phyloP scores from a whole-genome alignment of 2,888 invertebrate species.

The Tinea trinotella region DNA sequence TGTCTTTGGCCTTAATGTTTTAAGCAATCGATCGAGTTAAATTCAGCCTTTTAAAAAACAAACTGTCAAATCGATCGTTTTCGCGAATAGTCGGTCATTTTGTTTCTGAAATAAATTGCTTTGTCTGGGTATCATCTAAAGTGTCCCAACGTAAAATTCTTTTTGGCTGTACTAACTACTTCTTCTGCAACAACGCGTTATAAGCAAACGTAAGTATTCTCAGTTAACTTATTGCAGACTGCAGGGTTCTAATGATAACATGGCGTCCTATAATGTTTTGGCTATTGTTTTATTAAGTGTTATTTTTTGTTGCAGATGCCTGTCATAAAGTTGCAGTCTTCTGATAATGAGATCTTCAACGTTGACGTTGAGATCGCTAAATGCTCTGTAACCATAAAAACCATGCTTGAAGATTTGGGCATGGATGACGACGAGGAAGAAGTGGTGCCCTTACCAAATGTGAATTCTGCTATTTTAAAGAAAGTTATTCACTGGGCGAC shows the following conservation, averaged over 20 bases:
- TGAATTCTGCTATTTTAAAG: constrained; percentile 95
- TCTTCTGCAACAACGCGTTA: not conserved
- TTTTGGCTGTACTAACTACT: no score
- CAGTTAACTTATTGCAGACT: no score
- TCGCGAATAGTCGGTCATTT: not conserved
- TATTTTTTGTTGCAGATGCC: constrained; percentile 80
- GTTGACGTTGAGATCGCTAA: constrained; percentile 98
- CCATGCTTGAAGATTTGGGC: constrained; percentile 95
- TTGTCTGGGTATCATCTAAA: not conserved
- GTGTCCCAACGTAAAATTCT: no score
- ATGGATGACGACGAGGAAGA: constrained; percentile 95
- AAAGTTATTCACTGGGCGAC: constrained; percentile 96
- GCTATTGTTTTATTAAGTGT: not conserved
- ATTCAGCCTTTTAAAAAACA: no score
- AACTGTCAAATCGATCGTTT: not conserved
- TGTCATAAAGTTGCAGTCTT: constrained; percentile 93
- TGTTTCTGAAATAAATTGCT: not conserved
- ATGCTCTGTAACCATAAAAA: constrained; percentile 98
- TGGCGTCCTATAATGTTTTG: constrained; percentile 12
- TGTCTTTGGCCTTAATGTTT: no score
- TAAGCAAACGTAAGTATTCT: not conserved
- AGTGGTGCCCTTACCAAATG: constrained; percentile 96
- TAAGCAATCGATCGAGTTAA: no score
- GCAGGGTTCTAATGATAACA: not conserved
- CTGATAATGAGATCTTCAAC: constrained; percentile 95